Percentiles rank a stretch among this genome's conserved stretches.
Conservation (phyloP, 2,888 invertebrate species). For the Phengaris alcon region DNA sequence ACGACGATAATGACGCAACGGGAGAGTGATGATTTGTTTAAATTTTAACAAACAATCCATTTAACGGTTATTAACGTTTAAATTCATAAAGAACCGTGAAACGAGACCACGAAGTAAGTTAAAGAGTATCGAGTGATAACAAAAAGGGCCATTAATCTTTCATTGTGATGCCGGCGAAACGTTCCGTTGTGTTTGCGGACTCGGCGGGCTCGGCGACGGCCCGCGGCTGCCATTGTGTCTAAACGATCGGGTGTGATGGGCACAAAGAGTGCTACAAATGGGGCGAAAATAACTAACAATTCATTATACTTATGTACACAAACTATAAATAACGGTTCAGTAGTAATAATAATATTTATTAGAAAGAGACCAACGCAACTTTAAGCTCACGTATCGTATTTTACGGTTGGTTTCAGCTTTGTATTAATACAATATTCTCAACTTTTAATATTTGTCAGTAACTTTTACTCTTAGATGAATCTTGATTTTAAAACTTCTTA, state of each 20-base stretch:
- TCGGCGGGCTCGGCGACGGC: conserved; percentile 57
- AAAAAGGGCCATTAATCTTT: conserved; percentile 76
- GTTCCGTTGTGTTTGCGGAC: conserved; percentile 71
- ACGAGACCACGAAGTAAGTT: conserved; percentile 70
- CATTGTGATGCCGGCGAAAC: conserved; percentile 67
- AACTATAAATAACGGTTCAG: conserved; percentile 55
- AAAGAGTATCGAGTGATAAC: conserved; percentile 72
- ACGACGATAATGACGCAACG: conserved; percentile 29
- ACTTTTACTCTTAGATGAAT: not conserved
- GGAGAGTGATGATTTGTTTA: conserved; percentile 24
- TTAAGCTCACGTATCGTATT: not conserved
- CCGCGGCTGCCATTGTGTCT: conserved; percentile 62
- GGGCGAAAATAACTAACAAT: conserved; percentile 66
- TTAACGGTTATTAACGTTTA: conserved; percentile 68
- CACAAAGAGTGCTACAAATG: conserved; percentile 67
- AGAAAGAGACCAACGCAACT: not conserved
- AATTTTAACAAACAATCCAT: conserved; percentile 51
- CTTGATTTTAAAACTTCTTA: not conserved
- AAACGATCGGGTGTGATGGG: conserved; percentile 72
- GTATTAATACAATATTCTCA: too few relatives aligned
- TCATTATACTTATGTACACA: conserved; percentile 66
- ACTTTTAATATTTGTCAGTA: too few relatives aligned
- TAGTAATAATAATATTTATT: conserved; percentile 26
- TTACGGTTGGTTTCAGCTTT: too few relatives aligned
- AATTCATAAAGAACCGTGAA: conserved; percentile 73